phyloP scores from a whole-genome alignment of 2,888 invertebrate species.

The Phlogophora meticulosa region DNA sequence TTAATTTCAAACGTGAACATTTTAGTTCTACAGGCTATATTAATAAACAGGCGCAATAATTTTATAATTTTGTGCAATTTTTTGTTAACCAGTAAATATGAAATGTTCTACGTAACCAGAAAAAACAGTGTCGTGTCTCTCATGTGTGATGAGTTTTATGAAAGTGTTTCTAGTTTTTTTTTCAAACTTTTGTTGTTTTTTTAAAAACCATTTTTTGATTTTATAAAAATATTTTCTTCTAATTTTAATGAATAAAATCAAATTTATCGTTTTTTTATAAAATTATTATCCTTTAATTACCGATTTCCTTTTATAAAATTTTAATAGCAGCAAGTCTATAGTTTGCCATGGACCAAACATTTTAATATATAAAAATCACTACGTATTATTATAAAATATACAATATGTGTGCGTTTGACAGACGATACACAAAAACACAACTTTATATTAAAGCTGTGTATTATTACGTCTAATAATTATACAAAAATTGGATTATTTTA shows the following conservation, averaged over 20 bases:
- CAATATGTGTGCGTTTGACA: constrained; percentile 66
- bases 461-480: constrained; percentile 66
- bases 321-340: constrained; percentile 56
- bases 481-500: constrained; percentile 62
- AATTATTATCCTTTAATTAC: constrained; percentile 26
- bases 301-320: constrained; percentile 33
- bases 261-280: constrained; percentile 1
- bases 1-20: constrained; percentile 25
- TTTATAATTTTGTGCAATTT: constrained; percentile 31
- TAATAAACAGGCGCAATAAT: neutral
- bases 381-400: constrained; percentile 66
- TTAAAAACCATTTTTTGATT: constrained; percentile 26
- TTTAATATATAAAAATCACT: constrained; percentile 55
- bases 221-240: constrained; percentile 59
- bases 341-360: constrained; percentile 65
- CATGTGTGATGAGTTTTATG: no score
- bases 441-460: constrained; percentile 67
- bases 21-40: constrained; percentile 29
- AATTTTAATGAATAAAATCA: constrained; percentile 40
- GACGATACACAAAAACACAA: constrained; percentile 66
- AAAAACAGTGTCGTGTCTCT: constrained; percentile 28
- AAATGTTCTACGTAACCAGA: constrained; percentile 8
- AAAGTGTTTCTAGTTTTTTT: constrained; percentile 4
- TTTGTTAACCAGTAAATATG: neutral
- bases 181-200: constrained; percentile 10